phyloP scores from a whole-genome alignment of 2,797 vertebrate genomes.

The Synanceia verrucosa region DNA sequence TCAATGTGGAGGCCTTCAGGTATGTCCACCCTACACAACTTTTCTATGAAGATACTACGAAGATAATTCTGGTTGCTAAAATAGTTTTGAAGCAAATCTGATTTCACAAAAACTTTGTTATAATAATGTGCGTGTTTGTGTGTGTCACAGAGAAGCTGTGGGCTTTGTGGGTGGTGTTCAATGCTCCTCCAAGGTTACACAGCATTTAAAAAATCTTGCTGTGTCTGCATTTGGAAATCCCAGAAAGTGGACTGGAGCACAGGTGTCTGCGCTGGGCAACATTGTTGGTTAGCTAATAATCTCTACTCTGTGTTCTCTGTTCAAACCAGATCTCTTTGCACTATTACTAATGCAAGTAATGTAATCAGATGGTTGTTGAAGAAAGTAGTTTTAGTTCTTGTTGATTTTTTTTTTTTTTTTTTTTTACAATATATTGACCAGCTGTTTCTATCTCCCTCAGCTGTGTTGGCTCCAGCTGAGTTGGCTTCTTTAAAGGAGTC shows the following conservation, averaged over 20 bases:
- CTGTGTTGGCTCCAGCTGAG: conserved; percentile 62
- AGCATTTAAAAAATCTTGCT: conserved; percentile 60
- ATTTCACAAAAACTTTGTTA: no score
- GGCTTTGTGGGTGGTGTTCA: conserved; percentile 51
- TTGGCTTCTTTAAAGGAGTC: conserved; percentile 55
- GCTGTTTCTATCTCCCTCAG: conserved; percentile 56
- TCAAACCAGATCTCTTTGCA: background rate
- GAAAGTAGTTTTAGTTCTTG: background rate
- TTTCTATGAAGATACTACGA: no score
- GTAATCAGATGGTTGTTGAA: background rate
- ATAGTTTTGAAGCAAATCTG: background rate
- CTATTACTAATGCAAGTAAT: background rate
- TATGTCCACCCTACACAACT: conserved; percentile 48
- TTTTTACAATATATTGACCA: background rate
- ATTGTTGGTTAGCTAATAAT: conserved; percentile 68
- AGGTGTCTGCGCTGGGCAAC: conserved; percentile 64
- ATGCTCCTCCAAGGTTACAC: conserved; percentile 45
- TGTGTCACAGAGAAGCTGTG: conserved; percentile 74
- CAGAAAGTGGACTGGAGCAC: conserved; percentile 64
- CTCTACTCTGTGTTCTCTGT: background rate
- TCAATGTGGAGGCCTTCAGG: conserved; percentile 68
- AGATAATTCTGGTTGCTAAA: background rate
- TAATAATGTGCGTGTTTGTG: conserved; percentile 4
- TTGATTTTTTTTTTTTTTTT: no score
- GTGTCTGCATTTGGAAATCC: conserved; percentile 60